A percentile compares a stretch with the other conserved stretches of the same genome.
Conservation (phyloP, 2,113 vertebrate genomes). For the Passer montanus region DNA sequence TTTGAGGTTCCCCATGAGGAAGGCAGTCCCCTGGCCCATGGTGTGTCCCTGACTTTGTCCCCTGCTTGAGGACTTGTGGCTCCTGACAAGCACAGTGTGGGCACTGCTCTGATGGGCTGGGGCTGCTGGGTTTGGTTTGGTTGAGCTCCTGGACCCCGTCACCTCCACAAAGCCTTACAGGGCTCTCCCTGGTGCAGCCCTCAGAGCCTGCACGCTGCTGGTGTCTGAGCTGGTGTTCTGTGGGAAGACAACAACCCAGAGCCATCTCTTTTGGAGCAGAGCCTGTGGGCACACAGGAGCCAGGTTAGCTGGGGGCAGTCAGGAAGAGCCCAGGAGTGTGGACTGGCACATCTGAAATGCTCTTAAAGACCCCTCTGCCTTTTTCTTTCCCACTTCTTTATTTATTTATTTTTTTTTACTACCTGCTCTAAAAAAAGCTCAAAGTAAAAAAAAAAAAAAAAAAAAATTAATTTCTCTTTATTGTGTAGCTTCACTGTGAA, state of each 20-base stretch:
- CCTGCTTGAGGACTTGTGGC: neutral
- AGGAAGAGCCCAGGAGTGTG: neutral
- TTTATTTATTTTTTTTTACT: neutral
- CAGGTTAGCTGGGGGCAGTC: neutral
- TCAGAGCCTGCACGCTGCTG: neutral
- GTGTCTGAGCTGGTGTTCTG: neutral
- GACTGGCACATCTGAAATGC: neutral
- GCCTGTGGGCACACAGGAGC: neutral
- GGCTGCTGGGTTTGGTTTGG: neutral
- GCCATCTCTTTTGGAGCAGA: neutral
- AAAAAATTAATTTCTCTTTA: neutral
- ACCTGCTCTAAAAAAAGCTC: neutral
- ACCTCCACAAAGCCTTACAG: rapidly evolving
- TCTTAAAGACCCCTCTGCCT: neutral
- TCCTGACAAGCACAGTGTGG: neutral
- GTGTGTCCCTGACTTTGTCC: neutral
- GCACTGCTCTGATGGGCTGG: rapidly evolving
- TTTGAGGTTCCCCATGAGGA: neutral
- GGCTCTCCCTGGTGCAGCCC: neutral
- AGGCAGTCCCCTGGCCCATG: rapidly evolving
- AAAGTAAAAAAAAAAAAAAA: neutral
- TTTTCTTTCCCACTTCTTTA: neutral
- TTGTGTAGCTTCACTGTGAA: neutral
- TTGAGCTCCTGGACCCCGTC: neutral
- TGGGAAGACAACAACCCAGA: neutral